Conservation (phyloP, 2,113 vertebrate species). For the Cynopterus brachyotis region DNA sequence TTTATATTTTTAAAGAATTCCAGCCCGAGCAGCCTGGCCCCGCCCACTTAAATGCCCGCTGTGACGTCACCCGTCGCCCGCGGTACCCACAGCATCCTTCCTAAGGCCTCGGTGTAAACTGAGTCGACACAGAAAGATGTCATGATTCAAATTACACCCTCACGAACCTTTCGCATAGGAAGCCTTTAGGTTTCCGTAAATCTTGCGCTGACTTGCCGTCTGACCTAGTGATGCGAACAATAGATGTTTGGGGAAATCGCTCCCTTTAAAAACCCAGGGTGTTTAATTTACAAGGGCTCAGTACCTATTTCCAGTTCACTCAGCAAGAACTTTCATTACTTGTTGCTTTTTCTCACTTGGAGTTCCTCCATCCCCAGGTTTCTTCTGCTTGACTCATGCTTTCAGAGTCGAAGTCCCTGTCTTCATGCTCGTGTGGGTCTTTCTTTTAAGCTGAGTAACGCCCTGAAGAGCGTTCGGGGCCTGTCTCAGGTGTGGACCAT, state of each 20-base stretch:
- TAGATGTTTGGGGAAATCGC: slow-evolving; percentile 82
- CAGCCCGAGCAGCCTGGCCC: slow-evolving; percentile 47
- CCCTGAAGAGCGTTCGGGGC: slow-evolving; percentile 80
- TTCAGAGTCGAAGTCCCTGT: slow-evolving; percentile 77
- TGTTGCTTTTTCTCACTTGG: slow-evolving; percentile 53
- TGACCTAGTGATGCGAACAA: slow-evolving; percentile 80
- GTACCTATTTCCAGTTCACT: slow-evolving; percentile 76
- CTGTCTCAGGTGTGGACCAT: slow-evolving; percentile 85
- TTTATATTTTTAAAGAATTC: slow-evolving; percentile 80
- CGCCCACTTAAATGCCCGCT: slow-evolving; percentile 65
- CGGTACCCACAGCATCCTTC: neutral
- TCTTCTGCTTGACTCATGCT: slow-evolving; percentile 76
- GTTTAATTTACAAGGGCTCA: slow-evolving; percentile 81
- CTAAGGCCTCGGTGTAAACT: slow-evolving; percentile 66
- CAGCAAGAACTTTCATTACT: slow-evolving; percentile 74
- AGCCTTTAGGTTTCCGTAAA: slow-evolving; percentile 83
- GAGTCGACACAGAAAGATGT: slow-evolving; percentile 77
- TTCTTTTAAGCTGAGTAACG: slow-evolving; percentile 82
- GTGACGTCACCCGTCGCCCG: slow-evolving; percentile 32
- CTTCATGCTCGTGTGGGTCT: slow-evolving; percentile 81
- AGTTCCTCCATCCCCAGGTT: neutral
- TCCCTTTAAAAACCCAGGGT: slow-evolving; percentile 75
- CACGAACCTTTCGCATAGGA: slow-evolving; percentile 80
- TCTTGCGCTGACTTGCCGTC: slow-evolving; percentile 79
- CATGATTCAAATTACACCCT: slow-evolving; percentile 83